Evolutionary conservation across 1,140 invertebrate genomes (phyloP).

Genomic region (Pseudobourletiella spinata): DNA sequence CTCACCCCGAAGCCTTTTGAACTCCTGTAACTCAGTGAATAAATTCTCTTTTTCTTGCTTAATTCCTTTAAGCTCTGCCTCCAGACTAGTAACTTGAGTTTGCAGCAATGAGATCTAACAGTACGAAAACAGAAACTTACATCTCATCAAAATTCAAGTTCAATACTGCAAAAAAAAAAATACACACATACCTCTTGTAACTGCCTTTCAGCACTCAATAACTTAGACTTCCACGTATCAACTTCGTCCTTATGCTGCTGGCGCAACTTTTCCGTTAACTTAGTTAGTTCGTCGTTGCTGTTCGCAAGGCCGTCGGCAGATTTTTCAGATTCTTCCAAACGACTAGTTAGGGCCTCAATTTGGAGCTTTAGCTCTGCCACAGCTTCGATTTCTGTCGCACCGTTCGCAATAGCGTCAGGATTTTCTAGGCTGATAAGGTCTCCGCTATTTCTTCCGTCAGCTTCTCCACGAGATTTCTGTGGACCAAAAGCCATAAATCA

Average conservation of each 20-base stretch:
- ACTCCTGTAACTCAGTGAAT: background rate
- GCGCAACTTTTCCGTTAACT: background rate
- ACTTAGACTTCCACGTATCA: background rate
- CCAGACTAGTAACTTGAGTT: no score
- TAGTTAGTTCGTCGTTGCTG: background rate
- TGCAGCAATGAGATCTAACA: no score
- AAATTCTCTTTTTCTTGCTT: background rate
- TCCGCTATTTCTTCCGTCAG: background rate
- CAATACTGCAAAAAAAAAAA: background rate
- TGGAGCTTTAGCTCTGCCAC: no score
- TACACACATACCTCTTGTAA: background rate
- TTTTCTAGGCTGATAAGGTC: no score
- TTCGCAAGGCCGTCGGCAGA: background rate
- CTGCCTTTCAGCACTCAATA: background rate
- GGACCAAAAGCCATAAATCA: background rate
- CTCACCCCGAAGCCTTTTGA: background rate
- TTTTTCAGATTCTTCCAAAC: background rate
- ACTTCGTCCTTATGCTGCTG: background rate
- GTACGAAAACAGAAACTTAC: background rate
- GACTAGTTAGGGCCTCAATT: background rate
- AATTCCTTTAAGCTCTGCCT: background rate
- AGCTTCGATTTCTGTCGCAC: no score
- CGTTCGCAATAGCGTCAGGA: no score
- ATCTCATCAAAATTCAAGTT: background rate
- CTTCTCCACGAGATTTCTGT: background rate